Conservation (phyloP, 2,888 invertebrate species). For the Notocelia uddmanniana region DNA sequence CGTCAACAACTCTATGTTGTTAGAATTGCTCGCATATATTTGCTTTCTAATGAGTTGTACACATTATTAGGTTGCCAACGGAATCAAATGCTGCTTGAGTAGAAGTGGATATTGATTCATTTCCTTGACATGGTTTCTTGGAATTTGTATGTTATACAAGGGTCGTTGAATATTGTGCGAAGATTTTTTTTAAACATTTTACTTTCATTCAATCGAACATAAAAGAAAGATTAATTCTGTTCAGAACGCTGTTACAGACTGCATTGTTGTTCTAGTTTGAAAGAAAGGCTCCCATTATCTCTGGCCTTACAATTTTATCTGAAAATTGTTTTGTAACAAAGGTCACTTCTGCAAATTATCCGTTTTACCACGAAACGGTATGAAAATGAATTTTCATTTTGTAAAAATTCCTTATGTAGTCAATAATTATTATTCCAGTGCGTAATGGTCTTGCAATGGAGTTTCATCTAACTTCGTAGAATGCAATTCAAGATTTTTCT, state of each 20-base stretch:
- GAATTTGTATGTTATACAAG: not conserved
- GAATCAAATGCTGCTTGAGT: slow-evolving; percentile 47
- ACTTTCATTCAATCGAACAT: not conserved
- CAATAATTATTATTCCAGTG: slow-evolving; percentile 19
- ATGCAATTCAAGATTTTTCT: not conserved
- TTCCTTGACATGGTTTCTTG: not conserved
- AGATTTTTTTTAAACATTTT: not conserved
- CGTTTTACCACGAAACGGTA: not conserved
- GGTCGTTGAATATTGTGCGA: not conserved
- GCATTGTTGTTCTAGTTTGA: slow-evolving; percentile 2
- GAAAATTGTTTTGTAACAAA: slow-evolving; percentile 15
- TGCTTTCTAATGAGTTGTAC: slow-evolving; percentile 57
- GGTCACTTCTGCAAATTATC: slow-evolving; percentile 11
- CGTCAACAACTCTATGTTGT: slow-evolving; percentile 30
- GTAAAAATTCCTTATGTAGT: not conserved
- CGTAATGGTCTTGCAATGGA: not conserved
- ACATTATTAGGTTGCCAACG: slow-evolving; percentile 51
- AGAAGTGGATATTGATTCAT: not conserved
- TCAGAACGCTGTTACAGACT: not conserved
- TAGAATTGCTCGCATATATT: slow-evolving; percentile 41
- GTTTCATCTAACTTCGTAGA: not conserved
- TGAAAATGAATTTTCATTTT: slow-evolving; percentile 1
- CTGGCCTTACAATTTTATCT: slow-evolving; percentile 1
- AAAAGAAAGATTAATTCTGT: not conserved
- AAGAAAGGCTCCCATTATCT: slow-evolving; percentile 2